Percentiles rank a stretch among this genome's conserved stretches.
Conservation (phyloP, 2,888 invertebrate species). For the Cantharis rufa region DNA sequence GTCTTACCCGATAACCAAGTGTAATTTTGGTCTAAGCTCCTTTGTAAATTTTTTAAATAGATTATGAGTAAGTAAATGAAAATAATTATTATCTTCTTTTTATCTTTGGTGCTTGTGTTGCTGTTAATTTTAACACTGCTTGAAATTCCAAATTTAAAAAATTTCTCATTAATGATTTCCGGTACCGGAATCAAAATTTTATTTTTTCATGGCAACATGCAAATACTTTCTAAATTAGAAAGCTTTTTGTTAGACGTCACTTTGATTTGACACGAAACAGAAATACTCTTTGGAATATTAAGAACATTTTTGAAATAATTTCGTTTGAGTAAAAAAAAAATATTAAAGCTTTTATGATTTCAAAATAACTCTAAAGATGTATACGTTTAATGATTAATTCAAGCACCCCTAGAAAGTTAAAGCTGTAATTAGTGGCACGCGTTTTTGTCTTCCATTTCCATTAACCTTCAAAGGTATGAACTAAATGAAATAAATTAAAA, state of each 20-base stretch:
- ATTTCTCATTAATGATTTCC: neutral
- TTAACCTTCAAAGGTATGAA: neutral
- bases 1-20: neutral
- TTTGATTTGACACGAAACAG: neutral
- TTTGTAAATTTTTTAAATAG: neutral
- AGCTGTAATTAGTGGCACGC: neutral
- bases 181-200: neutral
- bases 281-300: neutral
- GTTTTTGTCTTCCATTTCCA: neutral
- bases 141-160: neutral
- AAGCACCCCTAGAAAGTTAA: neutral
- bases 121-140: too few relatives aligned
- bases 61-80: neutral
- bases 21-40: neutral
- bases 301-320: too few relatives aligned
- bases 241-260: neutral
- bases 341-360: neutral
- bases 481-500: neutral
- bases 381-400: neutral
- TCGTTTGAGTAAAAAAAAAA: neutral
- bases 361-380: neutral
- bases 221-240: neutral
- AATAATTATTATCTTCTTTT: neutral
- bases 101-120: neutral
- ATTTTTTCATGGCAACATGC: neutral